Base-by-base conservation (phyloP, 2,797 vertebrate species). In the Aythya fuligula region DNA sequence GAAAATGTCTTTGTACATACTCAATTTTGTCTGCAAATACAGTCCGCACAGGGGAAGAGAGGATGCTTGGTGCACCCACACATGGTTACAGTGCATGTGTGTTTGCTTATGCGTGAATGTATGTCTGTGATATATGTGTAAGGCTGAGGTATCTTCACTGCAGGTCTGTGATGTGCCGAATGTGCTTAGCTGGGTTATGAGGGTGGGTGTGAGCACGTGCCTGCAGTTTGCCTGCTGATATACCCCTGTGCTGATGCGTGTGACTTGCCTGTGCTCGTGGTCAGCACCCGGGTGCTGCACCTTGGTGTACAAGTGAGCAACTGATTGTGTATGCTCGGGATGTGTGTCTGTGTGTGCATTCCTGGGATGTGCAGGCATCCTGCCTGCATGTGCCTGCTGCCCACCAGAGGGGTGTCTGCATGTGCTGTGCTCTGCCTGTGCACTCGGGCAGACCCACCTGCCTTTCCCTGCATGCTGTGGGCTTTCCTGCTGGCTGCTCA, bases 41-140 rank as follows among this genome's bases (percentile, higher is more conserved):
- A 1, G 4, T 11, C 17, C 58, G 66, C 66, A 16, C 4, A 4
- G 34, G 34, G 24, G 11, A 56, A 57, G 13, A 1, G 5, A 7
- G 20, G 34, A 28, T 75, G 34, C 49, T 73, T 49, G 60, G 9
- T 77, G 45, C 27, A 34, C 38, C 15, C 22, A 57, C 3, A 24
- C 5, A 1, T 9, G 8, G 12, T 51, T 85, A 16, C 18, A 51
- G 10, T 11, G 25, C 14, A 8, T 28, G 5, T 17, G 7, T 0
- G 2, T 66, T 70, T 61, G 10, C 17, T 14, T 66, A 16, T 18
- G 36, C 25, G 25, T 36, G 51, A 11, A 27, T 13, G 8, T n/a
- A 20, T 27, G 32, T 43, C 70, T 39, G 8, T 43, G 71, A 34
- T 15, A 5, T 13, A 18, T 16, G 11, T 41, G 16, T 53, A 62